A percentile compares a stretch with the other conserved stretches of the same genome.
phyloP scores from a whole-genome alignment of 2,797 vertebrate genomes.

The Crocidura indochinensis region DNA sequence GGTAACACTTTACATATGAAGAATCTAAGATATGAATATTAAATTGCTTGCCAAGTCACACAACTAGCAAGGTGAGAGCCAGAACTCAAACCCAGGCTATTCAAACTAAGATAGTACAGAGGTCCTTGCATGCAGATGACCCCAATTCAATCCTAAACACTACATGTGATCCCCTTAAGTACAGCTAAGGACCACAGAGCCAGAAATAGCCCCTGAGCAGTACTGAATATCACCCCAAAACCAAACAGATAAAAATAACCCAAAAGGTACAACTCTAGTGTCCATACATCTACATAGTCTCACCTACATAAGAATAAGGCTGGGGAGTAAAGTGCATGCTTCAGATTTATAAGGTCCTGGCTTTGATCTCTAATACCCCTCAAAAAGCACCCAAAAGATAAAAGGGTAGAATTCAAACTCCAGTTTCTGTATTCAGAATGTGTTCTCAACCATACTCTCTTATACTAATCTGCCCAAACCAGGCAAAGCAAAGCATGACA shows the following conservation, averaged over 20 bases:
- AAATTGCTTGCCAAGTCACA: conserved; percentile 57
- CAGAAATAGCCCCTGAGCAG: too few relatives aligned
- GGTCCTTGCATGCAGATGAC: too few relatives aligned
- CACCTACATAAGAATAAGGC: neutral
- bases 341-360: too few relatives aligned
- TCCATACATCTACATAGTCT: neutral
- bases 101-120: too few relatives aligned
- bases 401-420: conserved; percentile 52
- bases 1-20: conserved; percentile 62
- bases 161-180: too few relatives aligned
- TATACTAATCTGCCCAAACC: conserved; percentile 8
- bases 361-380: too few relatives aligned
- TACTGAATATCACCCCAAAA: too few relatives aligned
- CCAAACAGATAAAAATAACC: too few relatives aligned
- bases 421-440: conserved; percentile 20
- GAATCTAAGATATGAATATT: conserved; percentile 55
- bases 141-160: too few relatives aligned
- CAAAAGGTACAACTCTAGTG: neutral
- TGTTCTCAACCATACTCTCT: conserved; percentile 13
- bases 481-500: neutral
- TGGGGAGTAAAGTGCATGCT: too few relatives aligned
- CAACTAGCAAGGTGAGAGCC: conserved; percentile 6
- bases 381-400: neutral
- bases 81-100: conserved; percentile 20
- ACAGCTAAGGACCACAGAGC: too few relatives aligned